Base-by-base conservation (phyloP, 2,797 vertebrate genomes). In the Rhinogobio ventralis region DNA sequence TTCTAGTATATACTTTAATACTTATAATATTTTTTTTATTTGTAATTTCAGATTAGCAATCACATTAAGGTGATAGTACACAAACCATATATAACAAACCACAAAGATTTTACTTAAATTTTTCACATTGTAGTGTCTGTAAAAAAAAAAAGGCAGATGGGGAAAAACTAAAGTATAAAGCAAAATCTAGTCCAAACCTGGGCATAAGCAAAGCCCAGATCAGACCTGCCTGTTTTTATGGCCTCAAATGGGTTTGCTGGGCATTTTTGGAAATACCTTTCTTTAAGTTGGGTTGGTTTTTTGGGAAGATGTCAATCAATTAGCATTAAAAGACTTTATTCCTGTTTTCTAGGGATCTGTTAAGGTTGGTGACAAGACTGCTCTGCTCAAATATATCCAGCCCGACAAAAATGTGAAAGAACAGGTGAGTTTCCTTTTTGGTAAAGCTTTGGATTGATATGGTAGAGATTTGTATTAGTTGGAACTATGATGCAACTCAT, bases 291-390 rank as follows among this genome's bases (percentile, higher is more conserved):
- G 14, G 60, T 76, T 68, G 23, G 9, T 36, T 42, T 78, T 83
- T 79, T 68, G 83, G 60, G 39, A 30, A 13, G 45, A n/a, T 19
- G 28, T 7, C 33, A 15, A 51, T 55, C 11, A 46, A 45, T 79
- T 42, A 20, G 9, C 49, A 69, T 75, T 49, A 30, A 69, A 19
- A 93, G 67, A 81, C 9, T 83, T 62, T 86, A 17, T 90, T 86
- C 87, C 85, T 87, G 91, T 91, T 86, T 94, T 95, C 62, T 93
- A 96, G 96, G 95, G 94, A 4, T 94, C 94, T 88, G 93, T 96
- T 88, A 95, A 95, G 90, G 94, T 96, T 93, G 95, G 95, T 87
- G 93, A 91, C 93, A 95, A 93, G 91, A 93, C 92, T 9, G 92
- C 94, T 23, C 91, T 93, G 69, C 93, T 96, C 92, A 95, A 93